Conservation (phyloP, 2,888 invertebrate species). For the Lycaena phlaeas region DNA sequence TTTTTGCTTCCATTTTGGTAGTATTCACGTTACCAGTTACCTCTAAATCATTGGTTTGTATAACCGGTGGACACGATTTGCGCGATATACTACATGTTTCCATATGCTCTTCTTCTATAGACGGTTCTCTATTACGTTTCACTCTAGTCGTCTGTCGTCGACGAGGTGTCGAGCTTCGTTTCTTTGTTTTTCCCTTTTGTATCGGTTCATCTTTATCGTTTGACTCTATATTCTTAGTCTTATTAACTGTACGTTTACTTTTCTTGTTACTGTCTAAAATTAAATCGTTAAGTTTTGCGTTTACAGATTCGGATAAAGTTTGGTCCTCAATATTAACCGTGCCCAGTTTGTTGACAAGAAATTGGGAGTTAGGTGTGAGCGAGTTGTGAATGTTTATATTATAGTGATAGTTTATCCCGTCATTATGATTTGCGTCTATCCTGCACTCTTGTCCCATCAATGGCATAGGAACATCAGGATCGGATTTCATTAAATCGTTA, state of each 20-base stretch:
- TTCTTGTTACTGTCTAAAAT: conserved; percentile 55
- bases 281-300: conserved; percentile 38
- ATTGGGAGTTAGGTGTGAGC: conserved; percentile 28
- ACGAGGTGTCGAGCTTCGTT: conserved; percentile 25
- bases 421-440: conserved; percentile 24
- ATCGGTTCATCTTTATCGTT: conserved; percentile 12
- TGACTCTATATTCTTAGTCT: conserved; percentile 14
- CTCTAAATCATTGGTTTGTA: conserved; percentile 20
- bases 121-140: conserved; percentile 21
- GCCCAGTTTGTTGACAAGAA: conserved; percentile 33
- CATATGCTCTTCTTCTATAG: conserved; percentile 43
- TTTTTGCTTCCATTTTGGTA: conserved; percentile 11
- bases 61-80: conserved; percentile 42
- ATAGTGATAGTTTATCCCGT: conserved; percentile 17
- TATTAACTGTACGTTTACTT: conserved; percentile 24
- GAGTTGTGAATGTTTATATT: conserved; percentile 16
- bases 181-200: conserved; percentile 25
- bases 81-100: conserved; percentile 37
- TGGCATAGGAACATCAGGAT: conserved; percentile 41
- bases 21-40: conserved; percentile 20
- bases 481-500: conserved; percentile 34
- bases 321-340: conserved; percentile 33
- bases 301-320: conserved; percentile 40
- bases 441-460: conserved; percentile 44
- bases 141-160: conserved; percentile 18